Evolutionary conservation across 30 jellyfish, hydroid and myxozoan genomes (phyloP).

Genomic region (Rhopilema esculentum): DNA sequence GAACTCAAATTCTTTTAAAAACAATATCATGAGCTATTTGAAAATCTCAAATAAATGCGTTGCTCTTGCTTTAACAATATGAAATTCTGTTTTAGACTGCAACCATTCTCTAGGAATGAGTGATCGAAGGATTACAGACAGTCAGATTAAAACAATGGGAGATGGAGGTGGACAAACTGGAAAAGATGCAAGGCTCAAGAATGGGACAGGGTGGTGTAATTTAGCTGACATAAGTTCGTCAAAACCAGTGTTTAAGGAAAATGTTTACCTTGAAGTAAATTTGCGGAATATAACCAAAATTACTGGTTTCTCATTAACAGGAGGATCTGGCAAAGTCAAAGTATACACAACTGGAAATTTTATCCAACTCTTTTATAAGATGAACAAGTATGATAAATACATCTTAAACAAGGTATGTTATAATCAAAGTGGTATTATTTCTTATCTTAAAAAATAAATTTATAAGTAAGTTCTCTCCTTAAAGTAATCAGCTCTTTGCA

Average conservation of each 20-base stretch:
- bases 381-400: not conserved
- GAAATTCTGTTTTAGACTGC: constrained; percentile 15
- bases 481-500: not conserved
- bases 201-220: constrained; percentile 28
- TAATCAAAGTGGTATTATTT: not conserved
- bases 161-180: not conserved
- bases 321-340: not conserved
- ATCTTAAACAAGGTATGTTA: not conserved
- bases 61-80: too few relatives aligned
- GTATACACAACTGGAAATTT: not conserved
- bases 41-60: too few relatives aligned
- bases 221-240: too few relatives aligned
- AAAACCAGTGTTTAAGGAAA: not conserved
- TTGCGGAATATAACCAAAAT: not conserved
- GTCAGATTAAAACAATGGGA: constrained; percentile 7
- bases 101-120: constrained; percentile 33
- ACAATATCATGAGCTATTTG: too few relatives aligned
- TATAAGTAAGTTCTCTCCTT: not conserved
- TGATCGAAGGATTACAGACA: constrained; percentile 18
- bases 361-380: not conserved
- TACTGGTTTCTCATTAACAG: constrained; percentile 4
- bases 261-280: not conserved
- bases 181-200: not conserved
- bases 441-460: too few relatives aligned
- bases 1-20: too few relatives aligned